phyloP scores from a whole-genome alignment of 2,113 vertebrate genomes.

The Plecotus auritus region DNA sequence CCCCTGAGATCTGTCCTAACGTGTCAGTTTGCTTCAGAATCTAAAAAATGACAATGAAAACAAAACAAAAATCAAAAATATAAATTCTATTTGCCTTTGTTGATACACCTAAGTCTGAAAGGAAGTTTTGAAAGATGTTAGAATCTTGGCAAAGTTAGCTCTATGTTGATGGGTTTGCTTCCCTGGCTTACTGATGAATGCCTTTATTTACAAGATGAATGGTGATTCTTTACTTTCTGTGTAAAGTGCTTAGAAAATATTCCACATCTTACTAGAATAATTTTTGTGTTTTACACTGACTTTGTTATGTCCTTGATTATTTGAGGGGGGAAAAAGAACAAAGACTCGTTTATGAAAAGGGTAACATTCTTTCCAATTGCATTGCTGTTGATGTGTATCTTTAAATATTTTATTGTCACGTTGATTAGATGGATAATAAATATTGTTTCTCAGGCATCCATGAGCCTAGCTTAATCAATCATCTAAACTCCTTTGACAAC shows the following conservation, averaged over 20 bases:
- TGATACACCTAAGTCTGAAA: not conserved
- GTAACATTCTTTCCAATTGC: not conserved
- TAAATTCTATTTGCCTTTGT: not conserved
- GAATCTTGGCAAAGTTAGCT: not conserved
- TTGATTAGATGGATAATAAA: conserved; percentile 36
- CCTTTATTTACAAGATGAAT: not conserved
- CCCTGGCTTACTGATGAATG: not conserved
- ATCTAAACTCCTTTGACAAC: not conserved
- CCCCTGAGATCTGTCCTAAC: not conserved
- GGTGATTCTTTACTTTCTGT: not conserved
- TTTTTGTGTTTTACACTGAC: not conserved
- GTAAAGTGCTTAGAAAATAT: not conserved
- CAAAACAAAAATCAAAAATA: not conserved
- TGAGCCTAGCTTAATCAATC: not conserved
- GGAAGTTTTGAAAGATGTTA: not conserved
- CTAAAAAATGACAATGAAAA: not conserved
- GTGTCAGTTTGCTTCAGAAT: not conserved
- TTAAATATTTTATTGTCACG: conserved; percentile 4
- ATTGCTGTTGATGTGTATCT: not conserved
- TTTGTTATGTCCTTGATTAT: conserved; percentile 25
- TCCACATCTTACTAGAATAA: not conserved
- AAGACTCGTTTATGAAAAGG: not conserved
- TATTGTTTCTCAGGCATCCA: conserved; percentile 1
- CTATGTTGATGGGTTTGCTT: not conserved
- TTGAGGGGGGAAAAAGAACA: not conserved